Conservation (phyloP, 2,888 invertebrate species). For the Drosophila paranaensis region DNA sequence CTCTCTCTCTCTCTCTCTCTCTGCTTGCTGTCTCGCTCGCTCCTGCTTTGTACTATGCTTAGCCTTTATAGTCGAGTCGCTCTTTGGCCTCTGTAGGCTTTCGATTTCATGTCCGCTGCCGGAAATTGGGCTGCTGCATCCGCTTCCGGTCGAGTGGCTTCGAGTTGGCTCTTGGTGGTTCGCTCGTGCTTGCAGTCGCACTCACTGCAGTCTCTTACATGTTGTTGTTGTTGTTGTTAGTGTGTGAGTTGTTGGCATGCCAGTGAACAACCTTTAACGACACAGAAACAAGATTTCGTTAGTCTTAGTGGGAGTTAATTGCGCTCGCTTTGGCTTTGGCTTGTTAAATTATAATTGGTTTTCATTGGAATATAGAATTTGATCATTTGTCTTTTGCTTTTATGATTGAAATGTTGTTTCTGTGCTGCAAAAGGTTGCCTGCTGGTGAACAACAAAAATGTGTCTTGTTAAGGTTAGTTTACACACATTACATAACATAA, state of each 20-base stretch:
- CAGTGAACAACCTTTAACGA: constrained; percentile 87
- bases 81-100: constrained; percentile 25
- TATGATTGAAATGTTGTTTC: constrained; percentile 86
- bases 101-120: constrained; percentile 53
- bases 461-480: constrained; percentile 64
- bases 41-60: constrained; percentile 34
- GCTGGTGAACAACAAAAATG: constrained; percentile 76
- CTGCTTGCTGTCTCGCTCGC: not conserved
- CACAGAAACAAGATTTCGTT: constrained; percentile 86
- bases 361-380: constrained; percentile 37
- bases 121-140: constrained; percentile 62
- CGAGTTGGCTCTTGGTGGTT: constrained; percentile 38
- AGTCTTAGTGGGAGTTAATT: constrained; percentile 65
- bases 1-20: not conserved
- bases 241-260: constrained; percentile 79
- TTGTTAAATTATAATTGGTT: constrained; percentile 15
- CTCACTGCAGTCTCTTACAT: constrained; percentile 48
- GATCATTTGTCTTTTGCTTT: constrained; percentile 56
- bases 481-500: constrained; percentile 38
- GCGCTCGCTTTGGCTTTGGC: constrained; percentile 26
- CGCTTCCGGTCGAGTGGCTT: constrained; percentile 45
- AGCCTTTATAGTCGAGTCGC: constrained; percentile 25
- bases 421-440: constrained; percentile 85
- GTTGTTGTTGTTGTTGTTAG: constrained; percentile 56
- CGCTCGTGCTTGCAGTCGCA: not conserved